Percentiles rank a stretch among this genome's conserved stretches.
These are phyloP conservation scores for Goniozus legneri DNA, from an alignment of 1,140 invertebrate genomes.

Conservation along the genomic window DNA sequence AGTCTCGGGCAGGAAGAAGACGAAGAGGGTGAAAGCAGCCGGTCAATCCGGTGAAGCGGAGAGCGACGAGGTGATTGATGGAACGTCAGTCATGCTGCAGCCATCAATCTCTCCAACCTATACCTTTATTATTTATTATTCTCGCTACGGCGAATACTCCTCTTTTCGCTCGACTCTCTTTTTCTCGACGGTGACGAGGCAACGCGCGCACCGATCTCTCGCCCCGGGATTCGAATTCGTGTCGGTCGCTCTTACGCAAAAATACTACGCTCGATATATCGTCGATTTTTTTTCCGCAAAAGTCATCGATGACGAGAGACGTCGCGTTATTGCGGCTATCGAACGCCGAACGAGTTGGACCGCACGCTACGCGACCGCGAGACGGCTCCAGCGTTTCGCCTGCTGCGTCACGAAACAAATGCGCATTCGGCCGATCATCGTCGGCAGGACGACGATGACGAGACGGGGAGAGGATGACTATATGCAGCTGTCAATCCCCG, in stretches of 20 bases:
- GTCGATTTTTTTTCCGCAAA: no score
- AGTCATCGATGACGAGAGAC: no score
- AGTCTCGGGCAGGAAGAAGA: background rate
- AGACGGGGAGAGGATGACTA: constrained; percentile 41
- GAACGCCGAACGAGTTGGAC: no score
- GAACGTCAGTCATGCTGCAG: constrained; percentile 51
- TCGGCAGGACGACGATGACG: constrained; percentile 26
- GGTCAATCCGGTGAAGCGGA: constrained; percentile 23
- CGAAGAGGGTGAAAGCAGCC: constrained; percentile 12
- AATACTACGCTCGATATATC: no score
- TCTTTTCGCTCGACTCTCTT: constrained; percentile 15
- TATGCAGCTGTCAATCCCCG: constrained; percentile 38
- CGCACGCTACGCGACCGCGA: constrained; percentile 1
- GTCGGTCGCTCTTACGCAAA: no score
- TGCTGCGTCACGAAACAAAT: constrained; percentile 51
- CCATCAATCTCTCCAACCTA: constrained; percentile 49
- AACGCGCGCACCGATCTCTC: constrained; percentile 7
- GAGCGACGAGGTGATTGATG: constrained; percentile 48
- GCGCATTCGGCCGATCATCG: constrained; percentile 41
- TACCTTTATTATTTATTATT: constrained; percentile 53
- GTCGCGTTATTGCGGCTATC: no score
- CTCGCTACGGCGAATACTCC: constrained; percentile 34
- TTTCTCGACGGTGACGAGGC: constrained; percentile 38
- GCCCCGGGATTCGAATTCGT: no score
- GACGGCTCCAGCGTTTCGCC: constrained; percentile 16